These are phyloP conservation scores for Poecile atricapillus DNA, from an alignment of 2,113 vertebrate genomes.

Conservation along the genomic window DNA sequence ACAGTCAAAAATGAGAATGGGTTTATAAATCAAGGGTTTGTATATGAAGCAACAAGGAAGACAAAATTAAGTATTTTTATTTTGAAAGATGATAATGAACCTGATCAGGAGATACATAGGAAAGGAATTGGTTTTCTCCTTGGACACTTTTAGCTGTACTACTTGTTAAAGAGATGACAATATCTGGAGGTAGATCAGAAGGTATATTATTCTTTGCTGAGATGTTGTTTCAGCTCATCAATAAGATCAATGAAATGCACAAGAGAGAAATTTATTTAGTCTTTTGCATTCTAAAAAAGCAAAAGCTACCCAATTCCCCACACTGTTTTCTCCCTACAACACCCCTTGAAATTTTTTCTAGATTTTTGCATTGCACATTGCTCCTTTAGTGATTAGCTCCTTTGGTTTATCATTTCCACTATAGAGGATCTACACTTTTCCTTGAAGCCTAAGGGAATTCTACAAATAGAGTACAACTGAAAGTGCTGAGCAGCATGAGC, in stretches of 20 bases:
- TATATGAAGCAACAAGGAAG: not conserved
- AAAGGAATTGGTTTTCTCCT: not conserved
- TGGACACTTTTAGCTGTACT: not conserved
- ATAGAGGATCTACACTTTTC: not conserved
- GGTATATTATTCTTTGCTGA: not conserved
- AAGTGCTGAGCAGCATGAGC: not conserved
- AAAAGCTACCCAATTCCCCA: not conserved
- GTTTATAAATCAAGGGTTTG: not conserved
- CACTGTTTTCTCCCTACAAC: not conserved
- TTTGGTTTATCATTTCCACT: not conserved
- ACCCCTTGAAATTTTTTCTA: not conserved
- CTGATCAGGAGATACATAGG: not conserved
- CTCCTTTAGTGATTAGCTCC: not conserved
- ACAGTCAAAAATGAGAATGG: not conserved
- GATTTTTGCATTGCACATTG: not conserved
- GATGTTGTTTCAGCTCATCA: not conserved
- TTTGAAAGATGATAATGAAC: not conserved
- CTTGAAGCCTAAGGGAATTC: not conserved
- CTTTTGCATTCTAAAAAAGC: not conserved
- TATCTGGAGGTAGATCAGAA: not conserved
- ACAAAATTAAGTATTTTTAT: not conserved
- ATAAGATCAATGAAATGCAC: conserved; percentile 5
- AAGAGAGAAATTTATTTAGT: not conserved
- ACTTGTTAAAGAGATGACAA: not conserved
- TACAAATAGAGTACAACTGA: not conserved